Evolutionary conservation across 2,888 invertebrate species (phyloP).

Genomic region (Athalia rosae): DNA sequence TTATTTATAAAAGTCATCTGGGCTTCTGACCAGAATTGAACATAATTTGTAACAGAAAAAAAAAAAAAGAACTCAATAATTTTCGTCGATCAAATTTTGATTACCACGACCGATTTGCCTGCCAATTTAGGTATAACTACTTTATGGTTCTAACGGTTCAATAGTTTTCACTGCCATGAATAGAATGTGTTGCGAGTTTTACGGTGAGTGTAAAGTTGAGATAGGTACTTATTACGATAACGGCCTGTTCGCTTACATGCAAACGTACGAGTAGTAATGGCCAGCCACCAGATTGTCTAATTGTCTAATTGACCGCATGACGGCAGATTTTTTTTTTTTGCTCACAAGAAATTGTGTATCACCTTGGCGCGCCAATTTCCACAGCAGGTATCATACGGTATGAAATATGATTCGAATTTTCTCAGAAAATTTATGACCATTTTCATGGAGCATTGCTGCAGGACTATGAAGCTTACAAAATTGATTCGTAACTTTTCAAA

Average conservation of each 20-base stretch:
- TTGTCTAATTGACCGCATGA: background rate
- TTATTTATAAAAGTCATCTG: too few species aligned
- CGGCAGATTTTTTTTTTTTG: background rate
- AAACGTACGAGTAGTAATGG: background rate
- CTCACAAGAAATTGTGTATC: background rate
- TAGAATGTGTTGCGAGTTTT: constrained; percentile 8
- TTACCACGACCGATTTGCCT: background rate
- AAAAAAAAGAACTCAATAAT: too few species aligned
- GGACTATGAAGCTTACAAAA: too few species aligned
- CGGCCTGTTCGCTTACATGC: background rate
- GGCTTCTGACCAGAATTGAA: too few species aligned
- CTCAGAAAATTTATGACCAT: too few species aligned
- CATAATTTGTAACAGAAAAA: too few species aligned
- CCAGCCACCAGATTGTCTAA: background rate
- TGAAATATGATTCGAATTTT: too few species aligned
- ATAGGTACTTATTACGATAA: constrained; percentile 29
- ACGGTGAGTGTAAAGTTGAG: constrained; percentile 3
- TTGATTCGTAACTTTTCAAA: too few species aligned
- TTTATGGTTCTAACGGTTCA: constrained; percentile 1
- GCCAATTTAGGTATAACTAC: background rate
- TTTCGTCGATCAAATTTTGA: background rate
- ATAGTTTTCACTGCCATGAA: background rate
- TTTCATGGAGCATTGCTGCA: too few species aligned
- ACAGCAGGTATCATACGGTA: background rate
- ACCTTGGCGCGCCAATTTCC: constrained; percentile 1